Percentiles rank a stretch among this genome's conserved stretches.
Evolutionary conservation across 2,113 vertebrate species (phyloP).

Genomic region (Calidris pugnax): DNA sequence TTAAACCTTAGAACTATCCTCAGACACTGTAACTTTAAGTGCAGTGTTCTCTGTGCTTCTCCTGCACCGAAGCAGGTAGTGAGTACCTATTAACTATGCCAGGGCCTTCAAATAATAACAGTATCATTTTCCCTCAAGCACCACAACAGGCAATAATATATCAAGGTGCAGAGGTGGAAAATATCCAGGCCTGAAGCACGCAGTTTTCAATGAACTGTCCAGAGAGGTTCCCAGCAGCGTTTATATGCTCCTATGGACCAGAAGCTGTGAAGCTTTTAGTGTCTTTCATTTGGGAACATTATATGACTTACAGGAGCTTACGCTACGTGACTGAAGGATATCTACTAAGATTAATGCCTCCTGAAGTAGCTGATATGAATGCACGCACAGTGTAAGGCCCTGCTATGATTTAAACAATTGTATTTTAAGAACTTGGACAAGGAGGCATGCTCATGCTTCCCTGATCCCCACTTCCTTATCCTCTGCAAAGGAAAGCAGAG

Average conservation of each 20-base stretch:
- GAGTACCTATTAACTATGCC: rapidly evolving
- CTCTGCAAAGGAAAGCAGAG: neutral
- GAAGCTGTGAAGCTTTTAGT: neutral
- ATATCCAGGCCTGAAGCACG: neutral
- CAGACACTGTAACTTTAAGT: neutral
- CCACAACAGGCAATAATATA: neutral
- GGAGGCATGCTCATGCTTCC: neutral
- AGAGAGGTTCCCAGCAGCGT: neutral
- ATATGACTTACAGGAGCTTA: neutral
- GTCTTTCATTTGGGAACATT: neutral
- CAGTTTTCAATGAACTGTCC: neutral
- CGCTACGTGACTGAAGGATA: neutral
- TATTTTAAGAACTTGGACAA: neutral
- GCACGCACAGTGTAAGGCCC: neutral
- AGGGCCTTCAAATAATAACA: neutral
- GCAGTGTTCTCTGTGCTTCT: neutral
- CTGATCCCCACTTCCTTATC: neutral
- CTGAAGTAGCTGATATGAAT: neutral
- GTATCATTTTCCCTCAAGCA: neutral
- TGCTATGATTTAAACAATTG: neutral
- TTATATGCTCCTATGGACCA: rapidly evolving
- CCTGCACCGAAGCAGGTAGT: rapidly evolving
- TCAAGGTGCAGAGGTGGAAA: neutral
- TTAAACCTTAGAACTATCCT: neutral
- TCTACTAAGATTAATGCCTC: neutral